Conservation (phyloP, 2,113 vertebrate species). For the Ictalurus furcatus region DNA sequence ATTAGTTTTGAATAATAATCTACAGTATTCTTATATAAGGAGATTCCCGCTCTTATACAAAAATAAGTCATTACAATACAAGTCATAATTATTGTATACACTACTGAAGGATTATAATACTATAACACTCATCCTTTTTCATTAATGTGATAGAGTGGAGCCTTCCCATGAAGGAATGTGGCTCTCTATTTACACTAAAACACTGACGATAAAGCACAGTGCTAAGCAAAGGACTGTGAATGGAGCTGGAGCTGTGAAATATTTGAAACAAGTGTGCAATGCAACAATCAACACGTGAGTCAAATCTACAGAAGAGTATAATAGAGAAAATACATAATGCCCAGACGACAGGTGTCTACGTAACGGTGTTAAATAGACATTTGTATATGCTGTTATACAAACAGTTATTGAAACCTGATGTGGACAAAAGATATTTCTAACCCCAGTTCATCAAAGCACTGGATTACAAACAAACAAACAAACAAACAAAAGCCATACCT, state of each 20-base stretch:
- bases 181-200: background rate
- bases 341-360: background rate
- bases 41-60: too few species aligned
- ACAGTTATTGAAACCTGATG: background rate
- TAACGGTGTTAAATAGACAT: background rate
- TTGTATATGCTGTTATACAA: background rate
- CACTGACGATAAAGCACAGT: background rate
- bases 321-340: background rate
- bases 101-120: background rate
- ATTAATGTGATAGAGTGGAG: background rate
- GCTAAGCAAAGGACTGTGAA: background rate
- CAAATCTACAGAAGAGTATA: background rate
- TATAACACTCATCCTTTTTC: background rate
- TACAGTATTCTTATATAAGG: too few species aligned
- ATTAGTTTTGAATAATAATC: background rate
- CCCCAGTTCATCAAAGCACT: background rate
- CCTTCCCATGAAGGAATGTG: background rate
- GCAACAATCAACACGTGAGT: background rate
- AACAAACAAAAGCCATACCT: conserved; percentile 12
- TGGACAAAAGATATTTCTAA: background rate
- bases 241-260: background rate
- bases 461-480: background rate
- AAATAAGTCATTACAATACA: too few species aligned
- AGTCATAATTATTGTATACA: background rate
- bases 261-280: background rate